Base-by-base conservation (phyloP, 2,113 vertebrate genomes). In the Pelecanoides urinatrix region DNA sequence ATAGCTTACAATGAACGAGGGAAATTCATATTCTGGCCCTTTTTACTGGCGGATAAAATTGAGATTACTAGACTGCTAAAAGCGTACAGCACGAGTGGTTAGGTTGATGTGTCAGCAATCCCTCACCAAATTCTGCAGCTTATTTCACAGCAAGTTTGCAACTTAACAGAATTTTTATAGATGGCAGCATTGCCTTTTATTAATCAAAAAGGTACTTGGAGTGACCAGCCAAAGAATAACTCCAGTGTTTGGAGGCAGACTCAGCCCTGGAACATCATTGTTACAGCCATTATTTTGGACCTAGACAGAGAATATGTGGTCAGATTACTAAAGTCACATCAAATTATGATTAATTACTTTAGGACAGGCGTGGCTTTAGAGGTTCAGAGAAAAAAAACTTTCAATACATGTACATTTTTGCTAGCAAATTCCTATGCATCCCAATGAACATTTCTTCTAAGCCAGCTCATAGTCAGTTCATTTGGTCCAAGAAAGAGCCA, bases 381-480 rank as follows among this genome's bases (percentile, higher is more conserved):
- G 88, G 70, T 95, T 94, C 93, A 88, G 88, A 93, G 65, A 25
- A 90, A 91, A 94, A 86, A 85, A 71, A 32, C 79, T 92, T 94
- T 67, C 80, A 92, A 79, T 96, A 96, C 96, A 81, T 86, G 97
- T 96, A 96, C 91, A 85, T 95, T 97, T 98, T 86, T 96, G 97
- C 97, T 95, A 97, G 97, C 96, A 94, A 97, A 98, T 96, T 98
- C 97, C 97, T 96, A 91, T 92, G 92, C 96, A 97, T 86, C 96
- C 97, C 96, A 97, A 97, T 90, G 97, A 97, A 98, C 97, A 52
- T 88, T 90, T 94, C 97, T 96, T 94, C 89, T 97, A 97, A 98
- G 98, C 99, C 98, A 99, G 99, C 98, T 99, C 98, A 94, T 79
- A 95, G 97, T 95, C 97, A 72, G 95, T 97, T 97, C 93, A 97